Base-by-base conservation (phyloP, 2,888 invertebrate genomes). In the Junonia oenone region DNA sequence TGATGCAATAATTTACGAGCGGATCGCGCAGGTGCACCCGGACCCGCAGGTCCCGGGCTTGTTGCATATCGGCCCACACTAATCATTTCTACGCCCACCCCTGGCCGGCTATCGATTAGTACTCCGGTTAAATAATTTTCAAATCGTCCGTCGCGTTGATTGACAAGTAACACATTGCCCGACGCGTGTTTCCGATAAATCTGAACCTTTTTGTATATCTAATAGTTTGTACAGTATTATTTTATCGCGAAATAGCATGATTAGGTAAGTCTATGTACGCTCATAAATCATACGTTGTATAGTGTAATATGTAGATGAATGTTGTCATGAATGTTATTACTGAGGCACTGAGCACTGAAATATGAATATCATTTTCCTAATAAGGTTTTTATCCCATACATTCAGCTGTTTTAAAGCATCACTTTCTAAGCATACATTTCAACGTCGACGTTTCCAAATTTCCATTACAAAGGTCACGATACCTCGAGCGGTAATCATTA, bases 1-100 rank as follows among this genome's bases (percentile, higher is more conserved):
- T 67, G 65, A 65, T 68, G 76, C 70, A 76, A 75, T 77, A 73
- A 77, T 71, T 79, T 63, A 73, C 71, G 66, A 77, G 71, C 67
- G 70, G 66, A 78, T 67, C 64, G 84, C 84, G 86, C 85, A 84
- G 77, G 83, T 85, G 83, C 84, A 80, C 72, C 66, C 71, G 77
- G 71, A 71, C 68, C 72, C 68, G 71, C 64, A 66, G 68, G 62
- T 55, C 59, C 58, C 62, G 45, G 55, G 54, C 56, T 54, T 51
- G 46, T 49, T 48, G 50, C 56, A 43, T 51, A 22, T 45, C 58
- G 33, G 49, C 58, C 51, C 45, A 55, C 55, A 53, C 48, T 40
- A 58, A 49, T 57, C 61, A 57, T 59, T 58, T 58, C 46, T 14
- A 43, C 37, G 14, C 46, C 51, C 56, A 48, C 45, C 57, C 35